Evolutionary conservation across 2,113 vertebrate genomes (phyloP), one percentile per base, ranked within the genome.

Genomic region (Microtus montanus): DNA sequence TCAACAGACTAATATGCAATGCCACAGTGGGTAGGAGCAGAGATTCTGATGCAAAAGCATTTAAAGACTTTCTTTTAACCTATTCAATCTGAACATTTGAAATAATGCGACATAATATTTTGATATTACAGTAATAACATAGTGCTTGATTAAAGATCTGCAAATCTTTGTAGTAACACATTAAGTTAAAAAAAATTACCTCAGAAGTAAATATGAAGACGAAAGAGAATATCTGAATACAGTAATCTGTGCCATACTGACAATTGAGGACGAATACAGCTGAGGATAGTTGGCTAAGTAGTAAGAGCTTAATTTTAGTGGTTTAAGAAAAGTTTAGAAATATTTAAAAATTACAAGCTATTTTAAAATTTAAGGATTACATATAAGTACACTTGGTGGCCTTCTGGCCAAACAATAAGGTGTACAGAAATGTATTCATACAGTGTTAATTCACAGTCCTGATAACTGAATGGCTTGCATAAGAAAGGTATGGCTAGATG

Each of bases 81-180:
- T 98, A 97, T 97, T 98, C 79, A 95, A 98, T 96, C 80, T 95
- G 97, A 98, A 98, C 97, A 97, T 98, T 98, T 97, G 96, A 98
- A 98, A 98, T 98, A 98, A 98, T 85, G 96, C 79, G 28, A 98
- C 92, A 94, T 97, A 97, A 87, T 97, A 97, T 96, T 97, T 95
- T 97, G 98, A 97, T 98, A 98, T 97, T 98, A 98, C 98, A 98
- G 98, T 96, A 98, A 98, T 97, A 98, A 98, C 97, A 98, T 97
- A 98, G 98, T 97, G 98, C 98, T 98, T 97, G 96, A 97, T 98
- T 98, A 98, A 98, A 98, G 97, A 97, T 93, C 24, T 83, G 97
- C 96, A 95, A 98, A 96, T 98, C 98, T 98, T 97, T 96, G 90
- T 94, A 98, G 97, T 97, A 96, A 98, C 97, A 98, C 97, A 97